Evolutionary conservation across 2,113 vertebrate species (phyloP), one percentile per base, ranked within the genome.

Genomic region (Dromiciops gliroides): DNA sequence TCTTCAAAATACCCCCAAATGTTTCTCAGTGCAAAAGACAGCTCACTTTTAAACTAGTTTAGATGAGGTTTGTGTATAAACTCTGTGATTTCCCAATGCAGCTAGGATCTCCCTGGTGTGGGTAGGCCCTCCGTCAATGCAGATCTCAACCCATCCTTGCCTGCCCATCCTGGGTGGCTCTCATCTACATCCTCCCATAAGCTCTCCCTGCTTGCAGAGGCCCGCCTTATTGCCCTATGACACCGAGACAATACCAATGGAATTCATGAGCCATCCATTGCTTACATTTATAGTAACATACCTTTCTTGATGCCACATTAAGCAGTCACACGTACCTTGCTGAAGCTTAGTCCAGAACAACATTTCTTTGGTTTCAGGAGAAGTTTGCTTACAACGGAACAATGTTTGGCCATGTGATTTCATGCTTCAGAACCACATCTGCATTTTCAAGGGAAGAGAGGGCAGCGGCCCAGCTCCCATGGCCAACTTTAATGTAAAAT

Each of bases 401-500:
- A 89, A 95, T 94, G 95, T 97, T 94, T 98, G 96, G 89, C 6
- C 93, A 52, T 51, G 60, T 91, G 83, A 2, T 51, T 94, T 95
- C 96, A 88, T 90, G 93, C 96, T 97, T 97, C 94, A 96, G 94
- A 98, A 97, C 96, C 83, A 60, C 26, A 96, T 92, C 93, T 95
- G 52, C 31, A 90, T 97, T 98, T 98, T 97, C 83, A 53, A 94
- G 26, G 1, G 0, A 31, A 31, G 97, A 52, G 67, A 92, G 22
- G 95, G 60, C n/a, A 23, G 67, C 83, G 88, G 8, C 90, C 95
- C 90, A 67, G 95, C 92, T 97, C 97, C 98, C 94, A 97, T 98
- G 94, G 97, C 96, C 98, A 97, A 96, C 96, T 98, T 98, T 98
- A 98, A 99, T 98, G 97, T 98, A 98, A 98, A 98, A 98, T 98